Conservation (phyloP, 2,797 vertebrate genomes). For the Chelidonichthys spinosus region DNA sequence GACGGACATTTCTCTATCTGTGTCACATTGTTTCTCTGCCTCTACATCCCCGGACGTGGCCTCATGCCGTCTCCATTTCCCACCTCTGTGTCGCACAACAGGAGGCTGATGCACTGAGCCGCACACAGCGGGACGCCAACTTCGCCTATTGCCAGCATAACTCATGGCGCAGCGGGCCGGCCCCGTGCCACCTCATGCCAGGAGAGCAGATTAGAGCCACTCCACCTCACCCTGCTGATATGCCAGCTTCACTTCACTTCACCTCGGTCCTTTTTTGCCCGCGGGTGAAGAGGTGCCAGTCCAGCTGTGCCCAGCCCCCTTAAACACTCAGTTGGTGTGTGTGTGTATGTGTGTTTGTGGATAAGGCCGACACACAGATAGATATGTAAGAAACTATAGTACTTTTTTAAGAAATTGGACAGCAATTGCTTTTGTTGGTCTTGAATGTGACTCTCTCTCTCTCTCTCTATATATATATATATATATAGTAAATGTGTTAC, state of each 20-base stretch:
- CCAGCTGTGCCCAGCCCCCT: constrained; percentile 58
- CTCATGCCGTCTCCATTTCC: constrained; percentile 56
- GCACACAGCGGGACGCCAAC: constrained; percentile 45
- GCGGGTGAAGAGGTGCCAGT: constrained; percentile 49
- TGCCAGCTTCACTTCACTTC: constrained; percentile 51
- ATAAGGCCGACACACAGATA: neutral
- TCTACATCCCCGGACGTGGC: constrained; percentile 38
- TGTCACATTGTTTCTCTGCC: constrained; percentile 9
- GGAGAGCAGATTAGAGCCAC: constrained; percentile 75
- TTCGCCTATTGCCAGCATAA: constrained; percentile 64
- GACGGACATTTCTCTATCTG: constrained; percentile 28
- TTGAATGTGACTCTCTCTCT: constrained; percentile 4
- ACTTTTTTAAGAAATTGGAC: neutral
- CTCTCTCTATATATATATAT: too few species aligned
- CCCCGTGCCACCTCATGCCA: constrained; percentile 67
- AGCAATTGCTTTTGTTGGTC: neutral
- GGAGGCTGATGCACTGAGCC: constrained; percentile 67
- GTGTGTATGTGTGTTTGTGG: constrained; percentile 13
- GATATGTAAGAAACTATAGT: neutral
- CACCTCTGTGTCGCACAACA: constrained; percentile 46
- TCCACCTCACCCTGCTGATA: constrained; percentile 64
- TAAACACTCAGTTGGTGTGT: constrained; percentile 39
- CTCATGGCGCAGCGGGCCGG: constrained; percentile 62
- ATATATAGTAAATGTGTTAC: neutral
- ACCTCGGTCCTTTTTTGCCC: constrained; percentile 38